Evolutionary conservation across 2,113 vertebrate species (phyloP).

Genomic region (Mixornis gularis): DNA sequence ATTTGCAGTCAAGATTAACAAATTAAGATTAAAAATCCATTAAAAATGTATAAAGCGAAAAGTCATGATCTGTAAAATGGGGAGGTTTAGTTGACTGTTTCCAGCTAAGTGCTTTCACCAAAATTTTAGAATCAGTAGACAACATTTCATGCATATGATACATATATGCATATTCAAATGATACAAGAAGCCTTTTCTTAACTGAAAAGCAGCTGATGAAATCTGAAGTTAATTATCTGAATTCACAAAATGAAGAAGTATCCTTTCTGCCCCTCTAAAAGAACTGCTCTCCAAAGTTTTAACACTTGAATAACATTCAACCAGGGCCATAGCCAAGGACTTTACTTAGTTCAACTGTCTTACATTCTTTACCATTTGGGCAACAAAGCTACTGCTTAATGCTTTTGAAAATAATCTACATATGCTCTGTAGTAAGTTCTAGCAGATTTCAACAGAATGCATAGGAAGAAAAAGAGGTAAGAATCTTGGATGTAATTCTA

Average conservation of each 20-base stretch:
- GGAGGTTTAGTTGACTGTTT: background rate
- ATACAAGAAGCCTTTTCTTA: background rate
- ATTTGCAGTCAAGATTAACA: background rate
- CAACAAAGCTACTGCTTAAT: background rate
- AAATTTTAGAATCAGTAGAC: background rate
- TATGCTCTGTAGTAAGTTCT: background rate
- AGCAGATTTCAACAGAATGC: background rate
- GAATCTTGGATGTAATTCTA: background rate
- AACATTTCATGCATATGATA: background rate
- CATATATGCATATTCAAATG: background rate
- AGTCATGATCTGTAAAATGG: background rate
- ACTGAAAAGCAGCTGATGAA: background rate
- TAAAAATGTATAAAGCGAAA: background rate
- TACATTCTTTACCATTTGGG: background rate
- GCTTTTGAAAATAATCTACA: background rate
- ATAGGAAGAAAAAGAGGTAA: background rate
- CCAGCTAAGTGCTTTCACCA: background rate
- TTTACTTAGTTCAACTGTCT: background rate
- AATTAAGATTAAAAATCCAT: background rate
- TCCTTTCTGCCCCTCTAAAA: background rate
- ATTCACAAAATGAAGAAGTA: background rate
- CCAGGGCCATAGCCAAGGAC: background rate
- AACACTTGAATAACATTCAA: background rate
- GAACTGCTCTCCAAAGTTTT: background rate
- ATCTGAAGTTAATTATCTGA: background rate